Percentiles rank a stretch among this genome's conserved stretches.
Evolutionary conservation across 2,797 vertebrate genomes (phyloP).

Genomic region (Phyllotis vaccarum): DNA sequence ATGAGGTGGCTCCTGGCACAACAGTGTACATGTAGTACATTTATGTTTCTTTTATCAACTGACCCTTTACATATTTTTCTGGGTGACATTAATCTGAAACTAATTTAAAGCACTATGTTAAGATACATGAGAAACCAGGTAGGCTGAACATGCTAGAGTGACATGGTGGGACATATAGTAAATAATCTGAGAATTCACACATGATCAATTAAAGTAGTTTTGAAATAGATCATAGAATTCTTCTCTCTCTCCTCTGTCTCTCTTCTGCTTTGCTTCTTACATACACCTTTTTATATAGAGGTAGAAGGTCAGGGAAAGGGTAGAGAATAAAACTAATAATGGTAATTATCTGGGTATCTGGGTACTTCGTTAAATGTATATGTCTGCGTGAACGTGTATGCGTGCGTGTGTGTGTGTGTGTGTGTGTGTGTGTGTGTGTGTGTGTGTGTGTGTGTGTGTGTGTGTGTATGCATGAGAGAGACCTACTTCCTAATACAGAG

Average conservation of each 20-base stretch:
- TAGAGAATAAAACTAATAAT: background rate
- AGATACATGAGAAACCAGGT: background rate
- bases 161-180: background rate
- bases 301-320: background rate
- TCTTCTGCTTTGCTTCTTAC: background rate
- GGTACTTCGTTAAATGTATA: too few relatives aligned
- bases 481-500: background rate
- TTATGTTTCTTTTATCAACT: background rate
- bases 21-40: rapidly evolving
- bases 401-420: background rate
- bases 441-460: background rate
- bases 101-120: background rate
- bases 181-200: background rate
- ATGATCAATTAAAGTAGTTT: background rate
- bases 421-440: background rate
- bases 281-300: background rate
- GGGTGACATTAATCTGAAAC: background rate
- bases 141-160: background rate
- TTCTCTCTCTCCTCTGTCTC: background rate
- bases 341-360: too few relatives aligned
- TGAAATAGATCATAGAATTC: background rate
- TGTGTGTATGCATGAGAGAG: background rate
- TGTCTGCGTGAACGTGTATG: background rate
- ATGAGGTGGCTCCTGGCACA: background rate
- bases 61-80: background rate